phyloP scores from a whole-genome alignment of 92 coral and sea anemone genomes.

The Micromussa lordhowensis region DNA sequence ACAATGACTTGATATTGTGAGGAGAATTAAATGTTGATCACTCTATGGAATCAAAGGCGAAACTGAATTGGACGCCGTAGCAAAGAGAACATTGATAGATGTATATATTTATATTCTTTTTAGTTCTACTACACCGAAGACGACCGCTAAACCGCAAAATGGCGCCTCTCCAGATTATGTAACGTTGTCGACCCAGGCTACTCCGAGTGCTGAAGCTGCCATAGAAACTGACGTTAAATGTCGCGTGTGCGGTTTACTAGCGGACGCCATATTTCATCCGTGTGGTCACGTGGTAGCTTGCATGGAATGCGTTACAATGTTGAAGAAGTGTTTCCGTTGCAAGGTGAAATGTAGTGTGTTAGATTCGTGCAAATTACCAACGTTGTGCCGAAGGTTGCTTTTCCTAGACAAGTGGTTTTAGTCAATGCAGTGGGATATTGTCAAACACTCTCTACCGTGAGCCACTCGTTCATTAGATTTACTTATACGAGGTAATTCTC shows the following conservation, averaged over 20 bases:
- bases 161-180: slow-evolving; percentile 9
- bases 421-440: background rate
- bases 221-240: slow-evolving; percentile 39
- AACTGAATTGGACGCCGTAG: background rate
- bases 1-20: background rate
- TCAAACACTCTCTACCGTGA: background rate
- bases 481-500: no score
- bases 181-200: slow-evolving; percentile 28
- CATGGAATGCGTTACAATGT: slow-evolving; percentile 68
- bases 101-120: background rate
- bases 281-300: slow-evolving; percentile 86
- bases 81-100: background rate
- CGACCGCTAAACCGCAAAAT: background rate
- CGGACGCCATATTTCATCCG: slow-evolving; percentile 75
- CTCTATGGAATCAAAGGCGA: no score
- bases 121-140: background rate
- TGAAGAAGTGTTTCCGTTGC: slow-evolving; percentile 77
- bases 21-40: background rate
- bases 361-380: background rate
- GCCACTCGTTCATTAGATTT: no score
- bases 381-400: background rate
- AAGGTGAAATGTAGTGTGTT: slow-evolving; percentile 44
- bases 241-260: slow-evolving; percentile 68
- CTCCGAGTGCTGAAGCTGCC: slow-evolving; percentile 22
- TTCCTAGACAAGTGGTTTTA: background rate